Percentiles rank a stretch among this genome's conserved stretches.
These are phyloP conservation scores for Anthopleura sola DNA, from an alignment of 64 coral and sea anemone species.

Conservation along the genomic window DNA sequence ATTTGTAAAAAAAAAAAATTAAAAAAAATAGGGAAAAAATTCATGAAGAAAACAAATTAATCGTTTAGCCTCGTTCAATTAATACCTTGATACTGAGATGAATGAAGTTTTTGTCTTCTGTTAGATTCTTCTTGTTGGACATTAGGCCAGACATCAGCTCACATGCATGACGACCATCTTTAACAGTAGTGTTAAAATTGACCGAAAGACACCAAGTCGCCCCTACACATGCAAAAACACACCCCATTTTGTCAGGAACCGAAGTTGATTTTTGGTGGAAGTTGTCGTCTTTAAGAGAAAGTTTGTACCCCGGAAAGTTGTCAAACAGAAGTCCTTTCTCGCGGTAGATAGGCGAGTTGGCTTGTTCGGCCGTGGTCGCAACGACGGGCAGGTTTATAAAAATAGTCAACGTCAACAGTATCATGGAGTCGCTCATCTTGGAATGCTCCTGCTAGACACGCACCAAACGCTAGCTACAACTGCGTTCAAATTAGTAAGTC, in stretches of 20 bases:
- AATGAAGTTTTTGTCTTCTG: not conserved
- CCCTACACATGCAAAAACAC: not conserved
- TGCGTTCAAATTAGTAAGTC: too few species aligned
- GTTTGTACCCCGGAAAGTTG: not conserved
- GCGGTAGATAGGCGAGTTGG: not conserved
- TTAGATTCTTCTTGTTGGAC: not conserved
- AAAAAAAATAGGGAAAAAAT: too few species aligned
- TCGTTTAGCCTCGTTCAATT: too few species aligned
- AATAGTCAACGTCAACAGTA: not conserved
- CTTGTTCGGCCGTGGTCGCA: not conserved
- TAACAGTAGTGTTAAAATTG: not conserved
- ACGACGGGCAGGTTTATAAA: not conserved
- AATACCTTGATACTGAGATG: conserved; percentile 16
- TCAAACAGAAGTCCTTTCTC: not conserved
- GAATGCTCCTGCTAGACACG: too few species aligned
- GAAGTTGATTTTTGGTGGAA: not conserved
- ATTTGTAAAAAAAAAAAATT: too few species aligned
- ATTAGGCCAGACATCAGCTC: not conserved
- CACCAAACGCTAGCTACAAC: too few species aligned
- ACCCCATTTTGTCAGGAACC: not conserved
- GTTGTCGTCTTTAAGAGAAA: not conserved
- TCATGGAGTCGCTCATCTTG: too few species aligned
- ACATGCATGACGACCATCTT: not conserved
- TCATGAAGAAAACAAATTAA: too few species aligned
- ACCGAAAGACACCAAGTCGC: not conserved